phyloP scores from a whole-genome alignment of 64 coral and sea anemone genomes.

The Stichodactyla mertensii region DNA sequence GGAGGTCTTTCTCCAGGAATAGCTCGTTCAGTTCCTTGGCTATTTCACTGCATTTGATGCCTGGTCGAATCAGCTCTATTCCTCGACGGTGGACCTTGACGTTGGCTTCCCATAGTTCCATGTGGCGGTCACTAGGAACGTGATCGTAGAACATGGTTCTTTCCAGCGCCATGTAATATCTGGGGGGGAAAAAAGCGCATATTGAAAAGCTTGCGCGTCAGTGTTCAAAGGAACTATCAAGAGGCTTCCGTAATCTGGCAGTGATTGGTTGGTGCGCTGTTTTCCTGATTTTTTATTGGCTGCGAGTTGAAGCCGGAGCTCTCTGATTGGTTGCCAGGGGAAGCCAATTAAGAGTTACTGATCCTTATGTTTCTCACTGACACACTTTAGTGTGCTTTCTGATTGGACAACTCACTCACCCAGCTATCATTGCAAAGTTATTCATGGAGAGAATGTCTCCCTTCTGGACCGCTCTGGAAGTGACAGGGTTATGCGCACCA shows the following conservation, averaged over 20 bases:
- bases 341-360: background rate
- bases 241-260: too few species aligned
- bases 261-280: background rate
- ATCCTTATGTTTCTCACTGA: background rate
- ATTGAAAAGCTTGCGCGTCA: background rate
- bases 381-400: background rate
- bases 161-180: slow-evolving; percentile 81
- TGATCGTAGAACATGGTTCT: slow-evolving; percentile 85
- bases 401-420: slow-evolving; percentile 29
- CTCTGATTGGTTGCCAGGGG: background rate
- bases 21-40: slow-evolving; percentile 86
- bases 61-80: slow-evolving; percentile 82
- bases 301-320: background rate
- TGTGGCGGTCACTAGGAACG: slow-evolving; percentile 83
- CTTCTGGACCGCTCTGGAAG: slow-evolving; percentile 57
- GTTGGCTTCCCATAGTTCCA: slow-evolving; percentile 84
- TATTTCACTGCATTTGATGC: slow-evolving; percentile 69
- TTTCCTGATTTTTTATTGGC: background rate
- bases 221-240: too few species aligned
- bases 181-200: background rate
- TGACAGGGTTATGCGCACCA: slow-evolving; percentile 81
- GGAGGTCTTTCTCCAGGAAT: slow-evolving; percentile 57
- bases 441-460: slow-evolving; percentile 86
- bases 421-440: slow-evolving; percentile 76
- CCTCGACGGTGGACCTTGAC: slow-evolving; percentile 72